Percentiles rank a stretch among this genome's conserved stretches.
Conservation (phyloP, 2,888 invertebrate genomes). For the Zhuqinia jingwanae region DNA sequence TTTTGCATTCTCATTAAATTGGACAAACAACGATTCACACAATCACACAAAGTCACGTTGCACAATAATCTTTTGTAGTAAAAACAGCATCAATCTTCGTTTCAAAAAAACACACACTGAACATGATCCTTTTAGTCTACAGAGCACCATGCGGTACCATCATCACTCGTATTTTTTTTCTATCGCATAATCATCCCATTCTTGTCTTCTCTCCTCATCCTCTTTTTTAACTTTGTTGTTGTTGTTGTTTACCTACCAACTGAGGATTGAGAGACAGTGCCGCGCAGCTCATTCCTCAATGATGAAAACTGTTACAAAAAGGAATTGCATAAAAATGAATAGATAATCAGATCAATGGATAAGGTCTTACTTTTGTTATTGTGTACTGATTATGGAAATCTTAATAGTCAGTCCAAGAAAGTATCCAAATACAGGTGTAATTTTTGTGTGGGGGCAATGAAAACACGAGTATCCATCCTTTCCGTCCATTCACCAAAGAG, state of each 20-base stretch:
- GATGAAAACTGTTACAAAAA: slow-evolving; percentile 37
- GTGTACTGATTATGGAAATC: slow-evolving; percentile 40
- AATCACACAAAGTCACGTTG: background rate
- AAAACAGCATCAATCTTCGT: background rate
- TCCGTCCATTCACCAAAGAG: slow-evolving; percentile 54
- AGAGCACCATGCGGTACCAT: slow-evolving; percentile 17
- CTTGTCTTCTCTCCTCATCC: too few relatives aligned
- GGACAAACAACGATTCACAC: background rate
- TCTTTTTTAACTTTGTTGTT: slow-evolving; percentile 21
- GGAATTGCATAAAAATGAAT: slow-evolving; percentile 43
- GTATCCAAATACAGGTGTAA: slow-evolving; percentile 39
- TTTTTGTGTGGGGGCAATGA: background rate
- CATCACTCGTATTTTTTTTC: slow-evolving; percentile 11
- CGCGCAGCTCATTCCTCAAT: background rate
- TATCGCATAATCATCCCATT: background rate
- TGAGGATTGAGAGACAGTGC: background rate
- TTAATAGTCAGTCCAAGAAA: slow-evolving; percentile 10
- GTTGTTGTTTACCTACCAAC: slow-evolving; percentile 30
- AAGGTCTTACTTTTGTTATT: slow-evolving; percentile 39
- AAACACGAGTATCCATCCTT: background rate
- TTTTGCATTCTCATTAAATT: background rate
- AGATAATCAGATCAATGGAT: background rate
- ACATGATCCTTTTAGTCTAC: background rate
- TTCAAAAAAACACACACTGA: background rate
- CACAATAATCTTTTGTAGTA: background rate